Percentiles rank a stretch among this genome's conserved stretches.
Evolutionary conservation across 2,113 vertebrate genomes (phyloP).

Genomic region (Chauna torquata): DNA sequence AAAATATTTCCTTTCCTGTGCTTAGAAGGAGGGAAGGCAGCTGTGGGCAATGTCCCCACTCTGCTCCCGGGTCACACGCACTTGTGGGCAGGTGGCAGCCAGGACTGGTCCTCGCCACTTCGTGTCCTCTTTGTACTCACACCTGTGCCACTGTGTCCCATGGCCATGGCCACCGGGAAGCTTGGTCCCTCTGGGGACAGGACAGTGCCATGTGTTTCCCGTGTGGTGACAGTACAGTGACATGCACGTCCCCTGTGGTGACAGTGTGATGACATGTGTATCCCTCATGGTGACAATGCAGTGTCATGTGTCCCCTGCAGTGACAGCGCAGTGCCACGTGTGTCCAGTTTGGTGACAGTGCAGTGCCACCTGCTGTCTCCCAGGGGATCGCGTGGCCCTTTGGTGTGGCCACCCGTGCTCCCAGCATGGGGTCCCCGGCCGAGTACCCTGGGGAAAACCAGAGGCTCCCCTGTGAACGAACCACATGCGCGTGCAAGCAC

Average conservation of each 20-base stretch:
- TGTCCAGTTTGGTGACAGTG: background rate
- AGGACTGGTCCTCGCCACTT: background rate
- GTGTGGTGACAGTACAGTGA: background rate
- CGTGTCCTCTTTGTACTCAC: no score
- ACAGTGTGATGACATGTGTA: rapidly evolving
- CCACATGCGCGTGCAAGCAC: background rate
- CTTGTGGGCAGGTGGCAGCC: background rate
- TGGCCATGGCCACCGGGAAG: background rate
- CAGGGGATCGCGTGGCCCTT: background rate
- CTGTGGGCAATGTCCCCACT: background rate
- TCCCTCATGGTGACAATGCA: background rate
- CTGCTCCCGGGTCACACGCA: no score
- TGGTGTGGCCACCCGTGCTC: rapidly evolving
- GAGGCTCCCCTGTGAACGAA: background rate
- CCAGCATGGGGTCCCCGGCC: rapidly evolving
- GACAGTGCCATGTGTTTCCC: background rate
- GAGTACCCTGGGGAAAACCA: background rate
- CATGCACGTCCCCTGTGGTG: background rate
- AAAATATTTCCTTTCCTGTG: background rate
- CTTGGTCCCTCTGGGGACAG: background rate
- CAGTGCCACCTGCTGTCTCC: constrained; percentile 66
- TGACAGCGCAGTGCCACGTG: background rate
- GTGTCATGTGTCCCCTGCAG: background rate
- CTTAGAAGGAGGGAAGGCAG: background rate
- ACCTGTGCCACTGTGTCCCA: background rate